These are phyloP conservation scores for Eidolon dupreanum DNA, from an alignment of 2,797 vertebrate genomes.

Conservation along the genomic window DNA sequence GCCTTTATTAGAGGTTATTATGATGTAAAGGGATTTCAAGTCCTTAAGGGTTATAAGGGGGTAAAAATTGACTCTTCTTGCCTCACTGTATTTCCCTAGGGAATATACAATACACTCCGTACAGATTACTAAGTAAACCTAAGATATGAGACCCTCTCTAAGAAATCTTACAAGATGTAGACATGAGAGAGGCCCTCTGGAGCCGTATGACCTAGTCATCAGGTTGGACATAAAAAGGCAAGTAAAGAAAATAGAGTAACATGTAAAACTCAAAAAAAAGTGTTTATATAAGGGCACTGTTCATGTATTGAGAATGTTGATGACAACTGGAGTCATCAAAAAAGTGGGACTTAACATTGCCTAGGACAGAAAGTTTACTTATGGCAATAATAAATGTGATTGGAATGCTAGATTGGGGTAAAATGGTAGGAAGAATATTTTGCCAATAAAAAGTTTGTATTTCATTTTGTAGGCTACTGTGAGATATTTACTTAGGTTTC, in stretches of 20 bases:
- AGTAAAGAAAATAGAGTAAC: conserved; percentile 12
- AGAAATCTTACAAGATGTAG: background rate
- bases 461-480: background rate
- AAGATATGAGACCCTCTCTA: conserved; percentile 14
- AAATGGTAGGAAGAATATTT: background rate
- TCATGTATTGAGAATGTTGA: background rate
- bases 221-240: conserved; percentile 19
- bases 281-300: background rate
- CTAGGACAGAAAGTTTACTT: background rate
- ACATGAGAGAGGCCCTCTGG: background rate
- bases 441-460: background rate
- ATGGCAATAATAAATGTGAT: background rate
- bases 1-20: conserved; percentile 66
- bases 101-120: background rate
- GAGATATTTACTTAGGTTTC: background rate
- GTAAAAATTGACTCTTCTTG: conserved; percentile 36
- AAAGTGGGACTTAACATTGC: background rate
- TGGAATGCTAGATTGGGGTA: background rate
- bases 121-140: background rate
- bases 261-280: background rate
- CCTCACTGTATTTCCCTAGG: conserved; percentile 37
- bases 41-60: background rate
- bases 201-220: conserved; percentile 15
- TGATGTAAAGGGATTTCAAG: conserved; percentile 56
- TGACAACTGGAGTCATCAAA: background rate